Base-by-base conservation (phyloP, 1,140 invertebrate species). In the Aphaenogaster floridana region DNA sequence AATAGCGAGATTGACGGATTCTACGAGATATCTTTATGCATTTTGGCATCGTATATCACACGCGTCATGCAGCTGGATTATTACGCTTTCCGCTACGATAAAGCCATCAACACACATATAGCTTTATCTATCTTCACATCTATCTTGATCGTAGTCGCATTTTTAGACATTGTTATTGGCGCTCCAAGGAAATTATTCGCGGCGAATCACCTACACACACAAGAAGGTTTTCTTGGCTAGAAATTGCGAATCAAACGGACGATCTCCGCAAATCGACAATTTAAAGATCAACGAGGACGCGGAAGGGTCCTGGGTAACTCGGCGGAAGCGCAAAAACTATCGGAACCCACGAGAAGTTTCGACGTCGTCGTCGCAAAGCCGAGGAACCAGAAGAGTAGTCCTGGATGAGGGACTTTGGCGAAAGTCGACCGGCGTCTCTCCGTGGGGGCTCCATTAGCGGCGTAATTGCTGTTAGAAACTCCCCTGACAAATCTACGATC, bases 401-500 rank as follows among this genome's bases (percentile, higher is more conserved):
- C 42, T 59, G 68, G 64, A 59, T 59, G 84, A 88, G 78, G 87
- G 85, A 87, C 88, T 90, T 88, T 80, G 85, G 74, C 69, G 63
- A 92, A 93, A 92, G 91, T 93, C 92, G 90, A 90, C 91, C 89
- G 88, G 83, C 81, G 88, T 88, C 90, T 92, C 89, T 92, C 92
- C 91, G 88, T 76, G 78, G 92, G 89, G 83, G 89, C 90, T 93
- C 93, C 93, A 94, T 94, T 94, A 94, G 93, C 91, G 80, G 66
- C 86, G 93, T 94, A 94, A 94, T 94, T 94, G 93, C 93, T 92
- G 91, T 93, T 94, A 86, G 91, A 91, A 94, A 94, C 93, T 94
- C 93, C 89, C 87, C 48, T 90, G 92, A 92, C 93, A 92, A 92
- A 94, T 93, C 90, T 93, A 92, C 93, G 91, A 93, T 94, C 89